Evolutionary conservation across 2,797 vertebrate genomes (phyloP), one percentile per base, ranked within the genome.

Genomic region (Xiphophorus birchmanni): DNA sequence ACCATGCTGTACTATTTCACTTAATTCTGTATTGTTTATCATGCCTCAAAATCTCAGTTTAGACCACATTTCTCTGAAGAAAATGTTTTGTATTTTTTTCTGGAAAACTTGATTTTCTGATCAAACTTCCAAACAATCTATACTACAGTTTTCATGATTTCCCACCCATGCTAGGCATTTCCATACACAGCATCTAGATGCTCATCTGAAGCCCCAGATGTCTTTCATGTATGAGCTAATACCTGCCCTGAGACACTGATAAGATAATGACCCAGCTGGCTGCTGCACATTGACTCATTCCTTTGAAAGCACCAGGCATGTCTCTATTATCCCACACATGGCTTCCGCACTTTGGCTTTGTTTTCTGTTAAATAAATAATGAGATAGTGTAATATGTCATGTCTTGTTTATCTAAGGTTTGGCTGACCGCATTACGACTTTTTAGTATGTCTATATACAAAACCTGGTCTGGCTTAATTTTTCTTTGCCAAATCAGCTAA

Each of bases 361-460:
- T 76, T 75, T 37, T 74, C 32, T 54, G 37, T 32, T 76, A 45
- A 76, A 76, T 76, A 76, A 60, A 60, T 76, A 44, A 76, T 60
- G 40, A 76, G 10, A 58, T 0, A 0, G 74, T 60, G 35, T 75
- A 26, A 76, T 2, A 60, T 60, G 52, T 76, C 74, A 60, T 60
- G 26, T 45, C 8, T 32, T n/a, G 72, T 52, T 50, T 44, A 44
- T 45, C 54, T 17, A n/a, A 60, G 50, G 50, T 15, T 17, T 26
- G 35, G 37, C 45, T 75, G 32, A 75, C 50, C 73, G 56, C 18
- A 75, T 42, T 42, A n/a, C 29, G 15, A 72, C 69, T n/a, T 0
- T 45, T 45, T 45, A 29, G 23, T 26, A 45, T 15, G 40, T 45
- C 42, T 72, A 45, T n/a, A 45, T 44, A 7, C 1, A 45, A 72